Percentiles rank a stretch among this genome's conserved stretches.
Conservation (phyloP, 1,140 invertebrate species). For the Dinoponera quadriceps region DNA sequence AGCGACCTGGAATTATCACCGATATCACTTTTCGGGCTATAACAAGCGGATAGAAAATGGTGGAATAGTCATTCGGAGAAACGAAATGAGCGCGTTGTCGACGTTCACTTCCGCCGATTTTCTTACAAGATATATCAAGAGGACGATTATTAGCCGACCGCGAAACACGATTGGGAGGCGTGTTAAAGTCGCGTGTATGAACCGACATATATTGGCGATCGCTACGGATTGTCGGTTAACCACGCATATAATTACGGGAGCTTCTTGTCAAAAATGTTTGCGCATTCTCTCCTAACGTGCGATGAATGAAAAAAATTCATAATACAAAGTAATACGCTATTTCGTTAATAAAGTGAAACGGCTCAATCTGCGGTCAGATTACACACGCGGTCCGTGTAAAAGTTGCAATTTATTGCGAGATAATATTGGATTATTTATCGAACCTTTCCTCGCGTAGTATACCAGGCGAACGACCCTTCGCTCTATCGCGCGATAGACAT, state of each 20-base stretch:
- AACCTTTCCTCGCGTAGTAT: neutral
- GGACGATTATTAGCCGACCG: conserved; percentile 20
- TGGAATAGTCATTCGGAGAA: no score
- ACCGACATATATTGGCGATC: conserved; percentile 36
- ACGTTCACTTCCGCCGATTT: conserved; percentile 23
- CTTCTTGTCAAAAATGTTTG: neutral
- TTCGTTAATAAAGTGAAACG: neutral
- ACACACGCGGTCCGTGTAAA: neutral
- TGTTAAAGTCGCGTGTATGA: conserved; percentile 42
- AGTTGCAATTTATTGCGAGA: neutral
- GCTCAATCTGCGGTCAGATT: neutral
- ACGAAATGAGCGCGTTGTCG: neutral
- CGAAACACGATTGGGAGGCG: conserved; percentile 19
- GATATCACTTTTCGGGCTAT: neutral
- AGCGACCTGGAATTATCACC: neutral
- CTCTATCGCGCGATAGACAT: conserved; percentile 4
- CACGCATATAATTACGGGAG: conserved; percentile 18
- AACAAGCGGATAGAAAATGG: no score
- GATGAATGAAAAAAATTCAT: neutral
- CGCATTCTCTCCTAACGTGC: neutral
- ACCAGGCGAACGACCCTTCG: neutral
- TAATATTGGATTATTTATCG: neutral
- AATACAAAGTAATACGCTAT: neutral
- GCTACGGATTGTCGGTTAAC: conserved; percentile 26
- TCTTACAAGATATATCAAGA: neutral